Evolutionary conservation across 2,113 vertebrate genomes (phyloP).

Genomic region (Megaceryle maxima): DNA sequence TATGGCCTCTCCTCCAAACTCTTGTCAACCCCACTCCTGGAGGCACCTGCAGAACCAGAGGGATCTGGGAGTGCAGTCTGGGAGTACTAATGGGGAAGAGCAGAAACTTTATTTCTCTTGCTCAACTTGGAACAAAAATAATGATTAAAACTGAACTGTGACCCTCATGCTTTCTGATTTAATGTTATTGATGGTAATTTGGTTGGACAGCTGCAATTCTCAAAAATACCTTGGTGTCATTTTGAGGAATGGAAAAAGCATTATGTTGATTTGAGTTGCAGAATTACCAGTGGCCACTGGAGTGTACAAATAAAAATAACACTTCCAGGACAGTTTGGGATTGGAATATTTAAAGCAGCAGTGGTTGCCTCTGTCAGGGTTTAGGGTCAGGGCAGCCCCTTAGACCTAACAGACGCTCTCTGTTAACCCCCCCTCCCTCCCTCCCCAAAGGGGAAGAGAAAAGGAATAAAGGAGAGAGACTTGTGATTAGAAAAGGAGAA

Average conservation of each 20-base stretch:
- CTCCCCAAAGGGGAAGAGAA: too few species aligned
- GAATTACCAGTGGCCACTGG: not conserved
- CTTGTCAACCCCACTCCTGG: not conserved
- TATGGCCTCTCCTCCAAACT: not conserved
- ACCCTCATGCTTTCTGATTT: not conserved
- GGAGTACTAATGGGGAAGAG: not conserved
- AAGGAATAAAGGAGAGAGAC: too few species aligned
- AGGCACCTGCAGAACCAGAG: not conserved
- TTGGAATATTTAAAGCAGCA: not conserved
- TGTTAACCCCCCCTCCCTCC: too few species aligned
- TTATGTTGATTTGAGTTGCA: not conserved
- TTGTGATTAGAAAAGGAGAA: too few species aligned
- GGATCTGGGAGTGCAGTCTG: not conserved
- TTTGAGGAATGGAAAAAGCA: not conserved
- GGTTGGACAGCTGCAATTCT: slow-evolving; percentile 2
- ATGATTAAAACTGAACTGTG: not conserved
- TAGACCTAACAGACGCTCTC: too few species aligned
- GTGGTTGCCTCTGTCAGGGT: not conserved
- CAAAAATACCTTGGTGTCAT: not conserved
- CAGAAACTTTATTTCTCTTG: not conserved
- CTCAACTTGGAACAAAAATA: not conserved
- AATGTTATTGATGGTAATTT: slow-evolving; percentile 20
- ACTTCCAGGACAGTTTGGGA: not conserved
- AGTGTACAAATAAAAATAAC: slow-evolving; percentile 6
- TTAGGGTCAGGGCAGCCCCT: too few species aligned